phyloP scores from a whole-genome alignment of 2,113 vertebrate species.

The Lampris incognitus region DNA sequence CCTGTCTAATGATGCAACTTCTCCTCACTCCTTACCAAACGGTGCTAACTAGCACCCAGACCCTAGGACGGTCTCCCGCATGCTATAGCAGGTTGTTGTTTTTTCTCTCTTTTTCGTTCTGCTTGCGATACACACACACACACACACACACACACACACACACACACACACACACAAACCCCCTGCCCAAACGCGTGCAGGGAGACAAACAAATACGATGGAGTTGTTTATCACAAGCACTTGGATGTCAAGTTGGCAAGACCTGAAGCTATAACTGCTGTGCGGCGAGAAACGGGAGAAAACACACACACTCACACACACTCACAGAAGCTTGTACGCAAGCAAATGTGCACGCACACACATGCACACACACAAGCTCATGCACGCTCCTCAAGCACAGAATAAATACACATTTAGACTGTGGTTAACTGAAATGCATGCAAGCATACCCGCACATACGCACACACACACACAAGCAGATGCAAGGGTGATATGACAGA shows the following conservation, averaged over 20 bases:
- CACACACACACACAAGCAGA: conserved; percentile 20
- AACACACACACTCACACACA: conserved; percentile 70
- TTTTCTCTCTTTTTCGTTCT: background rate
- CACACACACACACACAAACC: too few relatives aligned
- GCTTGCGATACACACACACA: conserved; percentile 7
- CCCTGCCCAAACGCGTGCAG: conserved; percentile 66
- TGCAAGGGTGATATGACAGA: conserved; percentile 63
- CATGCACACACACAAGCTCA: conserved; percentile 17
- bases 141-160: too few relatives aligned
- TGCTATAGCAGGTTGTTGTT: conserved; percentile 11
- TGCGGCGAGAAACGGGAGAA: conserved; percentile 65
- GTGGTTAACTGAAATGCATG: too few relatives aligned
- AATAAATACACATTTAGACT: too few relatives aligned
- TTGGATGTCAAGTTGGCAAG: conserved; percentile 69
- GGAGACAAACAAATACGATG: conserved; percentile 59
- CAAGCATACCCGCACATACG: too few relatives aligned
- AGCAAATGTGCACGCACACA: conserved; percentile 47
- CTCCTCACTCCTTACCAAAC: conserved; percentile 70
- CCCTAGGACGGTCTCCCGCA: conserved; percentile 14
- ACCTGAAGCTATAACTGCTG: conserved; percentile 72
- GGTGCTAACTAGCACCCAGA: conserved; percentile 59
- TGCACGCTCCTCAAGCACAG: too few relatives aligned
- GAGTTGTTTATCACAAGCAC: conserved; percentile 68
- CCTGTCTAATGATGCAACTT: conserved; percentile 66
- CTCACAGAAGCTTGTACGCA: conserved; percentile 19